phyloP scores from a whole-genome alignment of 2,113 vertebrate genomes.

The Meles meles region DNA sequence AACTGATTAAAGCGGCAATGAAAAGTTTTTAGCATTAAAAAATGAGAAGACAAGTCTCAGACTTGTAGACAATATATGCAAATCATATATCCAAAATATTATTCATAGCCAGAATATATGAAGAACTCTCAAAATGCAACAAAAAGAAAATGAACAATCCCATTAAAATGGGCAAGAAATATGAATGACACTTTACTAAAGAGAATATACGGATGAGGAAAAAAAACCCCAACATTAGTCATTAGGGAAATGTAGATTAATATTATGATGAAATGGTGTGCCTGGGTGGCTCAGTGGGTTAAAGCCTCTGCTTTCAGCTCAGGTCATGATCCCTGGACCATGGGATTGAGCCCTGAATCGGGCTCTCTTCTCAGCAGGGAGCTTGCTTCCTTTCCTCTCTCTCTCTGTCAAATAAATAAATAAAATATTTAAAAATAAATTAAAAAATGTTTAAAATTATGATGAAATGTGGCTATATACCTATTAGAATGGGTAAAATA shows the following conservation, averaged over 20 bases:
- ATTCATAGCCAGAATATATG: background rate
- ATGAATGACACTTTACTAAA: background rate
- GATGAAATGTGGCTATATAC: background rate
- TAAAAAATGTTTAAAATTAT: too few species aligned
- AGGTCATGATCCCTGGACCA: too few species aligned
- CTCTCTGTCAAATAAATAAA: too few species aligned
- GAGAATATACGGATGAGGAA: background rate
- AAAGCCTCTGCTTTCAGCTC: too few species aligned
- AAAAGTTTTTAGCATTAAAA: background rate
- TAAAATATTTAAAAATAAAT: too few species aligned
- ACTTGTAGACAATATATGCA: background rate
- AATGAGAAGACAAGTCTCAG: background rate
- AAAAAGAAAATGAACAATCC: background rate
- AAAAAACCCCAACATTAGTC: background rate
- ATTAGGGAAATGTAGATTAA: background rate
- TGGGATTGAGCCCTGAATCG: too few species aligned
- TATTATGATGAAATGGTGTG: too few species aligned
- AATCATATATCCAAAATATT: background rate
- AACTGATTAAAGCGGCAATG: background rate
- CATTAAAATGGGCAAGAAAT: background rate
- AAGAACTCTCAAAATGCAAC: constrained; percentile 10
- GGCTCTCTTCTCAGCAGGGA: too few species aligned
- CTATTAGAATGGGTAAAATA: background rate
- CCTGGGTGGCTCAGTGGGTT: too few species aligned
- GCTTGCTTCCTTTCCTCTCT: too few species aligned